These are phyloP conservation scores for Stomorhina lunata DNA, from an alignment of 2,888 invertebrate genomes.

Conservation along the genomic window DNA sequence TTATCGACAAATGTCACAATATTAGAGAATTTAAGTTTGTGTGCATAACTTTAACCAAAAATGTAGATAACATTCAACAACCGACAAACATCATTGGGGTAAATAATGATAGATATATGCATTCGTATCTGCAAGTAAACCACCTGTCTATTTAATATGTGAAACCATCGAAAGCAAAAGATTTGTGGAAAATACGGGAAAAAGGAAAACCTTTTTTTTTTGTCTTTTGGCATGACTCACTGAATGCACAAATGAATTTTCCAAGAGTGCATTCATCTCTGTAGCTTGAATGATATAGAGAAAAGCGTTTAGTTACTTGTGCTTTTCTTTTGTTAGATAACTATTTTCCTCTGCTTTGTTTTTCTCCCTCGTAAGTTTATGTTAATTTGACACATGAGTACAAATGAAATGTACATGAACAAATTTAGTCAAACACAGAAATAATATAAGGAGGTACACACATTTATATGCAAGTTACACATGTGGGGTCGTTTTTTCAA, in stretches of 20 bases:
- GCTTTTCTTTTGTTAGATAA: constrained; percentile 17
- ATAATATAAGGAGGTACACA: too few species aligned
- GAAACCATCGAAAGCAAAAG: background rate
- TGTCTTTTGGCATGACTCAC: constrained; percentile 25
- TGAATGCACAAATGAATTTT: constrained; percentile 35
- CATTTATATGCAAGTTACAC: too few species aligned
- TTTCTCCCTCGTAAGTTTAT: background rate
- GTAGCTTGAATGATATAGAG: constrained; percentile 4
- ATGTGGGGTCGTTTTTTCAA: too few species aligned
- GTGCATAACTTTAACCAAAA: background rate
- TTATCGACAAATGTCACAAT: constrained; percentile 6
- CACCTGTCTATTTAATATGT: background rate
- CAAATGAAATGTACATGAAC: background rate
- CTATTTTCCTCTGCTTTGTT: background rate
- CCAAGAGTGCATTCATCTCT: constrained; percentile 14
- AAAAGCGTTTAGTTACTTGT: constrained; percentile 4
- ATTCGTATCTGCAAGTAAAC: background rate
- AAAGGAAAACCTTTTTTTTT: background rate
- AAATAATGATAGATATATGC: background rate
- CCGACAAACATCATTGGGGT: background rate
- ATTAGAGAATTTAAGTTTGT: background rate
- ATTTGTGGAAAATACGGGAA: background rate
- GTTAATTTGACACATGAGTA: constrained; percentile 47
- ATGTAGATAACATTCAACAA: constrained; percentile 2
- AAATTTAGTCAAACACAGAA: background rate